These are phyloP conservation scores for Caenorhabditis wallacei DNA, from an alignment of 2,888 invertebrate species.

Conservation along the genomic window DNA sequence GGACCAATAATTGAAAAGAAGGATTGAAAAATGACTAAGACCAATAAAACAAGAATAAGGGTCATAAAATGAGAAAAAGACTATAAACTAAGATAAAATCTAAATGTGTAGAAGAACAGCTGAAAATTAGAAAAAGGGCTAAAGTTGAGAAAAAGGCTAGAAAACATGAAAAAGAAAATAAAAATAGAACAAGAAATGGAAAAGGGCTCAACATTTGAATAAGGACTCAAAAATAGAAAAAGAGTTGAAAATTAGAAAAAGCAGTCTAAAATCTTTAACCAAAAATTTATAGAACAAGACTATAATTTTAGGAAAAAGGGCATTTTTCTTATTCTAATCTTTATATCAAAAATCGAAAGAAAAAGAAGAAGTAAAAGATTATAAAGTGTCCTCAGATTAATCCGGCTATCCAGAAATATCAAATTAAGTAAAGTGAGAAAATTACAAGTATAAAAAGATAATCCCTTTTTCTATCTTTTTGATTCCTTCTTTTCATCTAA, in stretches of 20 bases:
- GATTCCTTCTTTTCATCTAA: too few species aligned
- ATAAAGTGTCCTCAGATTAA: too few species aligned
- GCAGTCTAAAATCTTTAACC: not conserved
- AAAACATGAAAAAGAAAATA: not conserved
- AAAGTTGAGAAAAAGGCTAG: not conserved
- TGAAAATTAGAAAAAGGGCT: not conserved
- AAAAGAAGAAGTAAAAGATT: not conserved
- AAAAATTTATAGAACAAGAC: too few species aligned
- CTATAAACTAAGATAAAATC: not conserved
- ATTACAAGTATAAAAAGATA: not conserved
- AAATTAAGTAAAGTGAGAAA: too few species aligned
- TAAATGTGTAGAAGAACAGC: not conserved
- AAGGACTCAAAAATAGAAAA: not conserved
- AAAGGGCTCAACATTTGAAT: too few species aligned
- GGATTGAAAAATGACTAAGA: not conserved
- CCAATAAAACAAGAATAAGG: too few species aligned
- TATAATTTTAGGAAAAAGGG: too few species aligned
- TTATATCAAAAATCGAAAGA: too few species aligned
- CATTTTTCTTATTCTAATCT: too few species aligned
- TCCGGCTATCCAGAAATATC: too few species aligned
- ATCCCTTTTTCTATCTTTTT: not conserved
- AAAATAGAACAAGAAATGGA: too few species aligned
- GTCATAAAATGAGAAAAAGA: not conserved
- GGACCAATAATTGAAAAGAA: not conserved
- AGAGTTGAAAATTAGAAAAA: not conserved